These are phyloP conservation scores for Proterorhinus semilunaris DNA, from an alignment of 2,113 vertebrate species.

Conservation along the genomic window DNA sequence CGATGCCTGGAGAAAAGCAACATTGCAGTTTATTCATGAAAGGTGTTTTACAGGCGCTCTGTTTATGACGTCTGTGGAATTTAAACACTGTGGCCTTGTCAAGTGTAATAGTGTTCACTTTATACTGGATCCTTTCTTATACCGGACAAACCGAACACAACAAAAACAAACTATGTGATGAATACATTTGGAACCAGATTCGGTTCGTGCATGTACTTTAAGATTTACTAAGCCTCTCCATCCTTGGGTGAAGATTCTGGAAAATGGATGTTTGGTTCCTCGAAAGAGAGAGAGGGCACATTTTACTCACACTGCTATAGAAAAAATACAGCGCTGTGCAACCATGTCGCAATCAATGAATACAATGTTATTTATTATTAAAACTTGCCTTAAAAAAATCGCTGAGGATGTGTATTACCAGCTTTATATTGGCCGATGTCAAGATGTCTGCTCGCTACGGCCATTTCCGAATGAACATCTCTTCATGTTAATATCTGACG, in stretches of 20 bases:
- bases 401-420: slow-evolving; percentile 36
- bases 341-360: background rate
- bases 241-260: slow-evolving; percentile 44
- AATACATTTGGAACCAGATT: too few relatives aligned
- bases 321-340: background rate
- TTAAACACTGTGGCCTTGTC: too few relatives aligned
- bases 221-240: background rate
- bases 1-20: background rate
- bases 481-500: slow-evolving; percentile 19
- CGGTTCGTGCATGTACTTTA: background rate
- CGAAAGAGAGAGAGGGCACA: slow-evolving; percentile 26
- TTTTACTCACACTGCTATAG: too few relatives aligned
- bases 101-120: too few relatives aligned
- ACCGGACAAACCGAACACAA: too few relatives aligned
- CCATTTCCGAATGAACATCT: slow-evolving; percentile 49
- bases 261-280: slow-evolving; percentile 52
- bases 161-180: too few relatives aligned
- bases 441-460: slow-evolving; percentile 72
- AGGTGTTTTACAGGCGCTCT: too few relatives aligned
- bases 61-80: too few relatives aligned
- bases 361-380: too few relatives aligned
- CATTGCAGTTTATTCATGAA: background rate
- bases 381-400: slow-evolving; percentile 18
- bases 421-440: slow-evolving; percentile 54
- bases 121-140: too few relatives aligned